Evolutionary conservation across 1,140 invertebrate species (phyloP), one percentile per base, ranked within the genome.

Genomic region (Caenorhabditis inopinata): DNA sequence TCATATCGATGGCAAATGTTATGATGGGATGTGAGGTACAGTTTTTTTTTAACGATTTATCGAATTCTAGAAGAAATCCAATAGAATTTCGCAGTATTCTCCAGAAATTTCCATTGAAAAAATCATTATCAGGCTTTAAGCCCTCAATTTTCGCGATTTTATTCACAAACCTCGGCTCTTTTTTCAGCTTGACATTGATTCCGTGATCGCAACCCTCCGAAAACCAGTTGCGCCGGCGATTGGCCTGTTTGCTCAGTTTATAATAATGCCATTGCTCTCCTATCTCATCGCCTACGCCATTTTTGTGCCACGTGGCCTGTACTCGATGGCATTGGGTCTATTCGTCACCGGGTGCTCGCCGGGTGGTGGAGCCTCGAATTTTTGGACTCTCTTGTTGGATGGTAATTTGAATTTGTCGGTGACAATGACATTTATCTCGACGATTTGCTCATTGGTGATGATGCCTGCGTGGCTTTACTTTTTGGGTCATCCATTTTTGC

Each of bases 401-500:
- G 95, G 94, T 6, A 96, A 96, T 90, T 90, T 96, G 0, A 93
- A 95, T 90, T 91, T 97, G 6, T 95, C 94, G 0, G 92, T 97
- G 74, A 93, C 95, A 6, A 95, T 97, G 94, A 97, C 96, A 0
- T 93, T 94, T 25, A 91, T 97, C 68, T 94, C 94, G 79, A 96
- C 93, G 21, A 85, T 95, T n/a, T 91, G 92, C 23, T 92, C 94
- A 6, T 93, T 96, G 88, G 93, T 90, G n/a, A 93, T 96, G 90
- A 96, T 98, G 91, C 96, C 96, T 0, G 87, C 95, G 1, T 98
- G 96, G 96, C 90, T 96, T n/a, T 94, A 96, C 86, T 94, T 94
- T 0, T 90, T 98, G n/a, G 96, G 95, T 0, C 91, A 91, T 82
- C 79, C 79, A 42, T 90, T 92, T 21, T 92, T 96, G n/a, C 94